Conservation (phyloP, 2,797 vertebrate species). For the Gymnoscopelus microlampas region DNA sequence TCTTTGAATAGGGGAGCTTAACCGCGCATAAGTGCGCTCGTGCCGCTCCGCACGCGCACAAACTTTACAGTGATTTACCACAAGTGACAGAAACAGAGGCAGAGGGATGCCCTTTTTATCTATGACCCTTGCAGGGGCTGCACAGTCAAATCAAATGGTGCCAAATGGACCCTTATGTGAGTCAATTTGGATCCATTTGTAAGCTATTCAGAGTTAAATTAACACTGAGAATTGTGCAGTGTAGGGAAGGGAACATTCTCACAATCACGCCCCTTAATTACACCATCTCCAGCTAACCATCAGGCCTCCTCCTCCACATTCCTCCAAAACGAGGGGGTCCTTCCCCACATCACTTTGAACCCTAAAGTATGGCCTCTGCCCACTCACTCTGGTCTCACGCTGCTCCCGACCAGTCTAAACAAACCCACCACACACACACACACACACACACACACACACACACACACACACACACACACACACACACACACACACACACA, state of each 20-base stretch:
- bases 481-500: slow-evolving; percentile 45
- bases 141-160: too few relatives aligned
- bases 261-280: slow-evolving; percentile 85
- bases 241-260: slow-evolving; percentile 76
- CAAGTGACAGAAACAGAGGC: slow-evolving; percentile 55
- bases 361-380: slow-evolving; percentile 77
- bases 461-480: slow-evolving; percentile 40
- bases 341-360: slow-evolving; percentile 80
- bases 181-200: too few relatives aligned
- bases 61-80: slow-evolving; percentile 53
- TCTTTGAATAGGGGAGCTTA: slow-evolving; percentile 1
- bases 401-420: slow-evolving; percentile 81
- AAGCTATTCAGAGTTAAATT: too few relatives aligned
- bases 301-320: slow-evolving; percentile 78
- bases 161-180: too few relatives aligned
- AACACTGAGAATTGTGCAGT: not conserved
- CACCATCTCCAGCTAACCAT: slow-evolving; percentile 80
- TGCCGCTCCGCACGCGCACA: slow-evolving; percentile 12
- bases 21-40: slow-evolving; percentile 9
- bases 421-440: slow-evolving; percentile 59
- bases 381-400: slow-evolving; percentile 81
- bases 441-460: slow-evolving; percentile 17
- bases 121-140: slow-evolving; percentile 74
- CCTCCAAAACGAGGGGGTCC: slow-evolving; percentile 77
- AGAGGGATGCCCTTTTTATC: slow-evolving; percentile 74